A percentile compares a stretch with the other conserved stretches of the same genome.
phyloP scores from a whole-genome alignment of 2,797 vertebrate genomes.

The Urophycis tenuis region DNA sequence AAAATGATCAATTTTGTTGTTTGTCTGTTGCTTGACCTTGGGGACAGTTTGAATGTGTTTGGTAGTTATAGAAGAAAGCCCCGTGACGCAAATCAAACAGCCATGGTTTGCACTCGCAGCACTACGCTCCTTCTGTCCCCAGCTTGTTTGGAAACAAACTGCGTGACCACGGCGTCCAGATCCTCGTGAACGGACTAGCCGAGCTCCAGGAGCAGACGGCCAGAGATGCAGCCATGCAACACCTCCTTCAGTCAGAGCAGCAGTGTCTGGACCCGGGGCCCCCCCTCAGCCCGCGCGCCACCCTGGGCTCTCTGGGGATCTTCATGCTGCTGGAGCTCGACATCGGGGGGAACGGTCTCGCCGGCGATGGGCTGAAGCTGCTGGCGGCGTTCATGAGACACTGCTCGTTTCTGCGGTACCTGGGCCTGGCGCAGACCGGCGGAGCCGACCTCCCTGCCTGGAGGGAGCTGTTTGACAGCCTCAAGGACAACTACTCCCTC shows the following conservation, averaged over 20 bases:
- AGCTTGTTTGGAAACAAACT: slow-evolving; percentile 79
- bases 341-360: slow-evolving; percentile 72
- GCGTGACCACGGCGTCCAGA: slow-evolving; percentile 68
- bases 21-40: not conserved
- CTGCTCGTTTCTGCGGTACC: slow-evolving; percentile 68
- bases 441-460: slow-evolving; percentile 62
- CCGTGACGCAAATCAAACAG: not conserved
- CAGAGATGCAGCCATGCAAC: slow-evolving; percentile 33
- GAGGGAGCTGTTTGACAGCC: slow-evolving; percentile 70
- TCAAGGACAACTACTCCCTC: slow-evolving; percentile 65
- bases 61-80: not conserved
- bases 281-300: slow-evolving; percentile 21
- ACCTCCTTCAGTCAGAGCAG: slow-evolving; percentile 21
- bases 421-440: slow-evolving; percentile 70
- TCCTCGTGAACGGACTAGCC: slow-evolving; percentile 65
- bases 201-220: slow-evolving; percentile 65
- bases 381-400: slow-evolving; percentile 67
- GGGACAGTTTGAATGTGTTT: not conserved
- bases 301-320: slow-evolving; percentile 42
- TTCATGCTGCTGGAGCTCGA: slow-evolving; percentile 71
- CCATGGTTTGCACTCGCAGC: not conserved
- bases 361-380: slow-evolving; percentile 62
- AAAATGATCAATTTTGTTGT: not conserved
- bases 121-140: slow-evolving; percentile 21
- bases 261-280: not conserved